Percentiles rank a stretch among this genome's conserved stretches.
phyloP scores from a whole-genome alignment of 2,113 vertebrate genomes.

The Periophthalmus modestus region DNA sequence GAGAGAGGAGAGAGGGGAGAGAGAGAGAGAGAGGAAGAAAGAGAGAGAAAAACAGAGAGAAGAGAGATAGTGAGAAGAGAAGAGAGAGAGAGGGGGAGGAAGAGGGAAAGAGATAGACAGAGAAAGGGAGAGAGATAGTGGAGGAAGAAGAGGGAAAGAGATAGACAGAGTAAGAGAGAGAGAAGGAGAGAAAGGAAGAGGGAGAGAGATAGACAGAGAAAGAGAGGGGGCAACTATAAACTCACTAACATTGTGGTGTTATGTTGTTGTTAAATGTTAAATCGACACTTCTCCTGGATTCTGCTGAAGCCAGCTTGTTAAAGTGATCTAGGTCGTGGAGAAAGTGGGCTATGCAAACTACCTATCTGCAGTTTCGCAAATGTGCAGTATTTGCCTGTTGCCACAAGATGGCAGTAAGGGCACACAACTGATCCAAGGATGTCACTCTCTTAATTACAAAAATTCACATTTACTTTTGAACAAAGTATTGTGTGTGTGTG shows the following conservation, averaged over 20 bases:
- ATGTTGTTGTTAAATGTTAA: neutral
- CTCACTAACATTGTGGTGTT: neutral
- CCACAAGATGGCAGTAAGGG: slow-evolving; percentile 47
- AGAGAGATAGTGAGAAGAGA: neutral
- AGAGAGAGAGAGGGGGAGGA: slow-evolving; percentile 9
- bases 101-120: neutral
- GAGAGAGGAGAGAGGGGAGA: too few relatives aligned
- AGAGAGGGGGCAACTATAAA: neutral
- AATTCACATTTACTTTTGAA: neutral
- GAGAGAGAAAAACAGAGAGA: slow-evolving; percentile 12
- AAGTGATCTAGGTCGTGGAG: neutral
- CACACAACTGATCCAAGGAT: neutral
- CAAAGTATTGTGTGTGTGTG: too few relatives aligned
- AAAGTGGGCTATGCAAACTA: neutral
- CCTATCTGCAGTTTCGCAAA: neutral
- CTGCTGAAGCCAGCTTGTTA: neutral
- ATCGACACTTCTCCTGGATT: neutral
- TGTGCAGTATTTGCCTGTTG: neutral
- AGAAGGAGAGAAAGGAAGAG: neutral
- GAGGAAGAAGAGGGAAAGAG: slow-evolving; percentile 31
- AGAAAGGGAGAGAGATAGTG: too few relatives aligned
- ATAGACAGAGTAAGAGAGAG: neutral
- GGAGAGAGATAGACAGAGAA: neutral
- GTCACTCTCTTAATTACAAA: neutral
- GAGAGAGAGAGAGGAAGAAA: neutral